Percentiles rank a stretch among this genome's conserved stretches.
phyloP scores from a whole-genome alignment of 1,140 invertebrate species.

The Palaemon carinicauda region DNA sequence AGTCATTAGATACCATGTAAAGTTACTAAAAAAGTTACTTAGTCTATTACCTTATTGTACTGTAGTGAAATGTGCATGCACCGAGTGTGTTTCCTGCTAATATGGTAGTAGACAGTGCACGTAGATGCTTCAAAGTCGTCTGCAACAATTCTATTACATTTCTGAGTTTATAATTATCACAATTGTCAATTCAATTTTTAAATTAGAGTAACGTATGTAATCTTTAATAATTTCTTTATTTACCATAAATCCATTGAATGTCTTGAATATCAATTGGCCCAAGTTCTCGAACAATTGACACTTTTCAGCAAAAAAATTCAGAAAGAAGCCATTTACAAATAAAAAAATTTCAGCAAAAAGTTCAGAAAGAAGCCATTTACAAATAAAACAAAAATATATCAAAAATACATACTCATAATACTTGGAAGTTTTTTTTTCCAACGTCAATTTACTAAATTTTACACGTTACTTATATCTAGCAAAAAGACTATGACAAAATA shows the following conservation, averaged over 20 bases:
- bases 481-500: not conserved
- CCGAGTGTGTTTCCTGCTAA: not conserved
- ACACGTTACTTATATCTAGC: not conserved
- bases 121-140: not conserved
- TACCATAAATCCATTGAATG: not conserved
- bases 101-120: not conserved
- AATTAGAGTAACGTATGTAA: not conserved
- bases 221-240: no score
- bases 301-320: no score
- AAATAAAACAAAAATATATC: no score
- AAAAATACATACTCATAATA: not conserved
- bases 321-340: no score
- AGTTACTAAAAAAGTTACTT: not conserved
- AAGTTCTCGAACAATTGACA: not conserved
- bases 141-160: not conserved
- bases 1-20: not conserved
- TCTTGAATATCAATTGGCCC: not conserved
- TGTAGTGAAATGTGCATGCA: not conserved
- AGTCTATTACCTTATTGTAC: not conserved
- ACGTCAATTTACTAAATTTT: not conserved
- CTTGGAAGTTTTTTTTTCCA: not conserved
- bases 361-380: no score
- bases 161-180: not conserved
- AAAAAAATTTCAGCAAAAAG: no score
- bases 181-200: not conserved